Base-by-base conservation (phyloP, 2,113 vertebrate species). In the Lophura nycthemera region DNA sequence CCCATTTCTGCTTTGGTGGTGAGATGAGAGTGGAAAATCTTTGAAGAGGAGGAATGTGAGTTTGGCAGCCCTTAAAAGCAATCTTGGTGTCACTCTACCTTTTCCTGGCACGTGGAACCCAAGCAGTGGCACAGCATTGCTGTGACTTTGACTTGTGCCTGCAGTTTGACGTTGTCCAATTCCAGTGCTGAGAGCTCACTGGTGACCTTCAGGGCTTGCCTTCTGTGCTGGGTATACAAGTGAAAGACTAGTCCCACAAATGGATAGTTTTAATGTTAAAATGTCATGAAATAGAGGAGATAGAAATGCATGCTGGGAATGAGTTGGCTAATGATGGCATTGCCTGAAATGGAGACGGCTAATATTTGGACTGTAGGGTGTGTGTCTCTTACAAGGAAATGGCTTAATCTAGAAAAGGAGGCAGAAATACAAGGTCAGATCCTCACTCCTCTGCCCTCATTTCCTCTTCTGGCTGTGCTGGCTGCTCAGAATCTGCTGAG, bases 311-410 rank as follows among this genome's bases (percentile, higher is more conserved):
- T 7, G 63, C 74, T 38, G 59, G 84, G 73, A 77, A 4, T 52
- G 84, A 50, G 66, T 40, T 81, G 67, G 81, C 81, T 85, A 71
- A 15, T 90, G 88, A 67, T 92, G 92, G 43, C 74, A 38, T 75
- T 63, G 86, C 63, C 81, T 92, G 75, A 71, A 94, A 91, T 54
- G 87, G 92, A 89, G 95, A 95, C 67, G 8, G 89, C 86, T 82
- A 95, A 94, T 96, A 95, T 96, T 95, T 96, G 92, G 87, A 89
- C 74, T 89, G 67, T 63, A 87, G 94, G 94, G 92, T 1, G 92
- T 92, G 95, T 84, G 71, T 76, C 45, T 93, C 67, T 89, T 32
- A 77, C 29, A 86, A 95, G 89, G 91, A 94, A 94, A 76, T 3
- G 6, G 67, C 56, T 79, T 93, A 82, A 90, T 86, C 84, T 93